phyloP scores from a whole-genome alignment of 2,113 vertebrate genomes.

The Hemiscyllium ocellatum region DNA sequence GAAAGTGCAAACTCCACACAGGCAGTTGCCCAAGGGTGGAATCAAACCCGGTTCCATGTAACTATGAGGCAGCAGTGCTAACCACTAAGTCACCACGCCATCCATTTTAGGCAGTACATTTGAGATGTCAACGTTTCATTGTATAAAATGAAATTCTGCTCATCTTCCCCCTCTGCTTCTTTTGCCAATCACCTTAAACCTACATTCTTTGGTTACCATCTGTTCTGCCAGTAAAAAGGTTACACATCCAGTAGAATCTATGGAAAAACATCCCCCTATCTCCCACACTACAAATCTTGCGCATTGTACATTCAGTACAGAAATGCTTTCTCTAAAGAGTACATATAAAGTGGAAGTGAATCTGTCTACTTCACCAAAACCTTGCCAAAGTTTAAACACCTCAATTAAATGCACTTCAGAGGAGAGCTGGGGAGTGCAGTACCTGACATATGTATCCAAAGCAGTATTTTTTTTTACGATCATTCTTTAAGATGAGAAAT shows the following conservation, averaged over 20 bases:
- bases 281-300: neutral
- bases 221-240: neutral
- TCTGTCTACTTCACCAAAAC: neutral
- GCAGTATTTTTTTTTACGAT: neutral
- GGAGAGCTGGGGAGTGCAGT: neutral
- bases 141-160: neutral
- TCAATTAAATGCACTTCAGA: neutral
- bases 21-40: too few relatives aligned
- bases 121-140: neutral
- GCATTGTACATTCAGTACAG: neutral
- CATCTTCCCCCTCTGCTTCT: neutral
- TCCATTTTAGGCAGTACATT: neutral
- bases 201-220: neutral
- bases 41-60: too few relatives aligned
- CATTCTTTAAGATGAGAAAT: neutral
- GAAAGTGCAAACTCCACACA: too few relatives aligned
- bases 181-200: neutral
- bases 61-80: too few relatives aligned
- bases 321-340: neutral
- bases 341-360: neutral
- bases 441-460: neutral
- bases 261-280: neutral
- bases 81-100: too few relatives aligned
- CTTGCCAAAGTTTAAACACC: neutral
- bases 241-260: neutral